Percentiles rank a stretch among this genome's conserved stretches.
Evolutionary conservation across 1,140 invertebrate genomes (phyloP).

Genomic region (Holcopasites calliopsidis): DNA sequence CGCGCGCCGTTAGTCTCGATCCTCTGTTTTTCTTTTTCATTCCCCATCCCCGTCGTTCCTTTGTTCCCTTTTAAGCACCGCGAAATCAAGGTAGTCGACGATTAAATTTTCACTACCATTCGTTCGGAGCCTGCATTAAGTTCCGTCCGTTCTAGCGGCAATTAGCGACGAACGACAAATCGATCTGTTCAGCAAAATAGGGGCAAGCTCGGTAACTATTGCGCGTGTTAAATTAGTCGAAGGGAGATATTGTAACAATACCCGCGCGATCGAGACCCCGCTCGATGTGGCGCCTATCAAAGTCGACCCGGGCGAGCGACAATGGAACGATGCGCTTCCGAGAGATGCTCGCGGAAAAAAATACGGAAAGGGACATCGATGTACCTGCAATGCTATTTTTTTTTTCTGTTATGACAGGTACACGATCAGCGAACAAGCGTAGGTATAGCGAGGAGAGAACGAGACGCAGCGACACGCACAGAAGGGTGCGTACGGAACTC

Average conservation of each 20-base stretch:
- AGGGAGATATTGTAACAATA: neutral
- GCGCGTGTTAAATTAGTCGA: slow-evolving; percentile 9
- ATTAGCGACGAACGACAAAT: neutral
- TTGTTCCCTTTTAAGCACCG: neutral
- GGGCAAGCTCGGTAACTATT: neutral
- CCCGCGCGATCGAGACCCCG: neutral
- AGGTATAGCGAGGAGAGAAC: neutral
- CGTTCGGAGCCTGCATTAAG: no score
- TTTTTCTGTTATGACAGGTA: slow-evolving; percentile 22
- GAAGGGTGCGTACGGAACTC: neutral
- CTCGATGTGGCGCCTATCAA: neutral
- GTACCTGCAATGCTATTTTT: slow-evolving; percentile 36
- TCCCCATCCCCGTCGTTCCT: neutral
- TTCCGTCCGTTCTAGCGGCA: neutral
- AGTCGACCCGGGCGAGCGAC: slow-evolving; percentile 10
- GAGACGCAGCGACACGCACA: neutral
- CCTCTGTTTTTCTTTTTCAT: neutral
- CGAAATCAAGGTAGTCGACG: neutral
- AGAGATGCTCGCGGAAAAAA: no score
- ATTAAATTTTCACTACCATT: no score
- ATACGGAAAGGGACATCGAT: neutral
- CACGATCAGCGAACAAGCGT: slow-evolving; percentile 35
- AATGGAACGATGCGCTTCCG: slow-evolving; percentile 27
- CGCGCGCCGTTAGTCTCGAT: neutral
- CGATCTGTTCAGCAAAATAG: neutral